Base-by-base conservation (phyloP, 1,140 invertebrate genomes). In the Nasonia giraulti region DNA sequence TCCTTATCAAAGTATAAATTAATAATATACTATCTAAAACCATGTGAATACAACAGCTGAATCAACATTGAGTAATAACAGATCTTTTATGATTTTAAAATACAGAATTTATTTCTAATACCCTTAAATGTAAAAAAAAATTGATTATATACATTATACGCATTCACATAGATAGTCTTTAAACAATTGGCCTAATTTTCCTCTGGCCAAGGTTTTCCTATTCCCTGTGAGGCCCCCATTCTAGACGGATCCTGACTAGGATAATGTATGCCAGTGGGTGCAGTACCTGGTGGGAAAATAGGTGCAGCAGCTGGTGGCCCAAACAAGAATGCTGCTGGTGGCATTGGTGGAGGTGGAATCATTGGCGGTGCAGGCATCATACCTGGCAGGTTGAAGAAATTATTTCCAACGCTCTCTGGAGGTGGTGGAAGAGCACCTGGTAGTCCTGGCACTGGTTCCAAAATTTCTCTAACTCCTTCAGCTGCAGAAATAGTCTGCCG, bases 221-320 rank as follows among this genome's bases (percentile, higher is more conserved):
- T 92, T 5, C 92, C 92, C 86, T 95, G 94, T 44, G 94, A 94
- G 0, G 96, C 95, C 0, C 98, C 98, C 94, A 99, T 96, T 84
- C 98, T 95, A 27, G 96, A 96, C 10, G 98, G 98, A 95, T 99
- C 98, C 90, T 99, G 98, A 89, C 97, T 98, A 2, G 98, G 98
- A 94, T 99, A 99, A 92, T 98, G 97, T 69, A 98, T 96, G 6
- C 50, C 85, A 31, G 85, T 82, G 0, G 93, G 91, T 4, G 92
- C 85, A n/a, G 94, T 94, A 78, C 94, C 93, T 50, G 94, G 92
- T 74, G 94, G 93, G 81, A 94, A 94, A 5, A 94, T 92, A 10
- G 93, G 90, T 33, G 94, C 91, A 3, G 91, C 88, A 37, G 93
- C 89, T 5, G 93, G 83, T 74, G 93, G 94, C 50, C 93, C 92